Evolutionary conservation across 2,888 invertebrate species (phyloP).

Genomic region (Polydrusus tereticollis): DNA sequence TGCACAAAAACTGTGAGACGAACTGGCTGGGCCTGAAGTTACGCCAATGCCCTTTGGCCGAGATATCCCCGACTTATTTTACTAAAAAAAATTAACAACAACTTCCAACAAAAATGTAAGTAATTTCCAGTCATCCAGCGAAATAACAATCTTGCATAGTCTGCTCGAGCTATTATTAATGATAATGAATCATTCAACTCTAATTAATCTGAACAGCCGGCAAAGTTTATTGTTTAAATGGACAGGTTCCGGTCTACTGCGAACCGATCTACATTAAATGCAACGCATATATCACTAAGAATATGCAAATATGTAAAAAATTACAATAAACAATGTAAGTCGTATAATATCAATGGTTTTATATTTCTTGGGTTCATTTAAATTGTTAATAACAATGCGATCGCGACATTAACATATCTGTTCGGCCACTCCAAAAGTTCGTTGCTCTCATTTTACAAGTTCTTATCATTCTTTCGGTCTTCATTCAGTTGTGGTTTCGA

Average conservation of each 20-base stretch:
- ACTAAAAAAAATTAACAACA: too few relatives aligned
- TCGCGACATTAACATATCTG: constrained; percentile 19
- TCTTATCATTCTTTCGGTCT: constrained; percentile 21
- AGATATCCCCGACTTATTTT: too few relatives aligned
- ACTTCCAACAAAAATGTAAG: too few relatives aligned
- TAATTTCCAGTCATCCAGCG: too few relatives aligned
- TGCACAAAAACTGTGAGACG: too few relatives aligned
- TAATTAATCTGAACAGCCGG: constrained; percentile 5
- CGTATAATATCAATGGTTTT: background rate
- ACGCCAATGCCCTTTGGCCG: too few relatives aligned
- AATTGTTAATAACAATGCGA: constrained; percentile 22
- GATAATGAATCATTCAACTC: constrained; percentile 1
- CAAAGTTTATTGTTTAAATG: constrained; percentile 19
- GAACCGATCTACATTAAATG: constrained; percentile 14
- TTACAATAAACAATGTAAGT: constrained; percentile 18
- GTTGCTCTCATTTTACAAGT: constrained; percentile 17
- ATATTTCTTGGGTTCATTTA: constrained; percentile 17
- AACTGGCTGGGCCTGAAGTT: too few relatives aligned
- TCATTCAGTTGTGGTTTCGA: constrained; percentile 10
- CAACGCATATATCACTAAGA: constrained; percentile 7
- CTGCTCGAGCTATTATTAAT: too few relatives aligned
- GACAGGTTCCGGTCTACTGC: constrained; percentile 15
- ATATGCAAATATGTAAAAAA: constrained; percentile 10
- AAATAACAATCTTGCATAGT: too few relatives aligned
- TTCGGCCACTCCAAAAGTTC: constrained; percentile 17